Percentiles rank a stretch among this genome's conserved stretches.
Evolutionary conservation across 2,113 vertebrate species (phyloP).

Genomic region (Ahaetulla prasina): DNA sequence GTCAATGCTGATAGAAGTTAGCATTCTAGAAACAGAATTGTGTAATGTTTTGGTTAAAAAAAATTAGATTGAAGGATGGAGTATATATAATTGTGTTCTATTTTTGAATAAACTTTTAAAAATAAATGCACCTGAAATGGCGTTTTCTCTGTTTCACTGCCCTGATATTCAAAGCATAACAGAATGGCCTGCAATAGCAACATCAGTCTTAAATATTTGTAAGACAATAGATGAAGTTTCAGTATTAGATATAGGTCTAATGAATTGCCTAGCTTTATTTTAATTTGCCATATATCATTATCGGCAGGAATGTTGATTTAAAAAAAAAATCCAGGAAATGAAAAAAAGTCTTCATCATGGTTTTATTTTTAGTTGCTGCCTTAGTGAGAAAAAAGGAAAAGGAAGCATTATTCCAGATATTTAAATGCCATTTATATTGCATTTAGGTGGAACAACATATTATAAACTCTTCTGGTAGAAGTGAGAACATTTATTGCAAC

Average conservation of each 20-base stretch:
- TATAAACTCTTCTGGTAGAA: slow-evolving; percentile 31
- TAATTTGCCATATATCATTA: not conserved
- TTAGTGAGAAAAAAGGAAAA: slow-evolving; percentile 6
- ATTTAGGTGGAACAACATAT: slow-evolving; percentile 25
- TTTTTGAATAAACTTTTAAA: not conserved
- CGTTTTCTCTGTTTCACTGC: not conserved
- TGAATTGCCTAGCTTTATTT: not conserved
- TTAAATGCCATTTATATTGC: slow-evolving; percentile 26
- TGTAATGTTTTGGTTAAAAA: not conserved
- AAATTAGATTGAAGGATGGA: not conserved
- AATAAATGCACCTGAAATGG: not conserved
- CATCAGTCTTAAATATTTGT: not conserved
- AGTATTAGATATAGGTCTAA: not conserved
- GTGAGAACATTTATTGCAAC: slow-evolving; percentile 26
- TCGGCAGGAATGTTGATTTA: not conserved
- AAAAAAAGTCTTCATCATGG: not conserved
- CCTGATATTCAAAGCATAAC: not conserved
- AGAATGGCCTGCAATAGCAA: not conserved
- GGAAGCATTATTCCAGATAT: not conserved
- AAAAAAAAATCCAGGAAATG: not conserved
- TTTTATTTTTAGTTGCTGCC: not conserved
- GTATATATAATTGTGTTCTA: not conserved
- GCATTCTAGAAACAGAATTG: not conserved
- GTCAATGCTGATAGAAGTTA: not conserved
- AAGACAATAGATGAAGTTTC: not conserved